Evolutionary conservation across 2,888 invertebrate genomes (phyloP).

Genomic region (Acanthosoma haemorrhoidale): DNA sequence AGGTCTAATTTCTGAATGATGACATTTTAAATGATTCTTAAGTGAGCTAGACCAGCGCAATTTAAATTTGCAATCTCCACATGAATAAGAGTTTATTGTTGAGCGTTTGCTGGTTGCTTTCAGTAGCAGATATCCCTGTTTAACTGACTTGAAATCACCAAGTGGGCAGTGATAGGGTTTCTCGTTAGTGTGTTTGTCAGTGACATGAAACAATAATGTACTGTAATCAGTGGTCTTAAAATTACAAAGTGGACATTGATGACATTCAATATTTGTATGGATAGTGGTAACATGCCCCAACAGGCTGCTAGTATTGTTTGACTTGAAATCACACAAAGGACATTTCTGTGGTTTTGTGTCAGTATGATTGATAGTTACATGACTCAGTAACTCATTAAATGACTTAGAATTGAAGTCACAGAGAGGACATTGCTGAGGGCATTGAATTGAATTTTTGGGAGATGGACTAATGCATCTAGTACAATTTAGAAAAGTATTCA

Average conservation of each 20-base stretch:
- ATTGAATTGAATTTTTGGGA: background rate
- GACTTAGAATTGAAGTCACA: background rate
- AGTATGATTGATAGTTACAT: background rate
- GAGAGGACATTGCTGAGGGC: background rate
- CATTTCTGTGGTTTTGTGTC: background rate
- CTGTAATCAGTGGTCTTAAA: background rate
- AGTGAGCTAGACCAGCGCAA: background rate
- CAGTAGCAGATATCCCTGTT: background rate
- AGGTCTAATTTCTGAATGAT: background rate
- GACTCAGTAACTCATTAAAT: background rate
- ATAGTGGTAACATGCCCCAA: background rate
- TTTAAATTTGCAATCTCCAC: background rate
- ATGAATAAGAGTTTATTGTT: background rate
- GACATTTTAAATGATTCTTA: background rate
- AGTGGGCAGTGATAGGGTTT: background rate
- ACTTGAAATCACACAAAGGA: background rate
- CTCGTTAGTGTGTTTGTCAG: background rate
- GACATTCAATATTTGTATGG: background rate
- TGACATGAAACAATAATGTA: background rate
- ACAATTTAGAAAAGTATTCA: background rate
- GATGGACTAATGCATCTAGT: background rate
- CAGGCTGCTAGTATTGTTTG: background rate
- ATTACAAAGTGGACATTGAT: background rate
- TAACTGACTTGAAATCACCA: background rate
- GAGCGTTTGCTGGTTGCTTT: background rate